Evolutionary conservation across 2,113 vertebrate species (phyloP), one percentile per base, ranked within the genome.

Genomic region (Megaceryle maxima): DNA sequence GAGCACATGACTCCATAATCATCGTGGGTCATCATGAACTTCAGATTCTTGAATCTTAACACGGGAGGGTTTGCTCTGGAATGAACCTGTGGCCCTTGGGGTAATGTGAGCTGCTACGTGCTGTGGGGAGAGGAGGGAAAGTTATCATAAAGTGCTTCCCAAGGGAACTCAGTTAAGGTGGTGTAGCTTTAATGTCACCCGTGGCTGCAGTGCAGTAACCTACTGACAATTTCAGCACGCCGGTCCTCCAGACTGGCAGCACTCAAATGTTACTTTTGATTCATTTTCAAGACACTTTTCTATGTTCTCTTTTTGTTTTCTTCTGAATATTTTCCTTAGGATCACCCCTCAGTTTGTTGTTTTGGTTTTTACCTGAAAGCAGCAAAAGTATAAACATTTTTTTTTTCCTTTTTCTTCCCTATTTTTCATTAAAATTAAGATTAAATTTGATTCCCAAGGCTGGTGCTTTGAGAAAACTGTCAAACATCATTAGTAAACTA

Each of bases 11-110:
- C 46, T 31, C 59, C 8, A 2, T 59, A 26, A 63, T 44, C 79
- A 53, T 16, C 0, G 0, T 17, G 4, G 48, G 10, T 84, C 48
- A 9, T 31, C 21, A 28, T 2, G 33, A 72, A 67, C 56, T 41
- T 64, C 29, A 50, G 16, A 41, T 25, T 63, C 66, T 56, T 66
- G 43, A 50, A 6, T 37, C 25, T 73, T 15, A 60, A 37, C 18
- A 9, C 0, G 4, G 43, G 50, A 50, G 10, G 19, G 25, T 37
- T 77, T 46, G 35, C 33, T 53, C 80, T 64, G 57, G 60, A 74
- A 76, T 21, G n/a, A 83, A 76, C 53, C 43, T 67, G n/a, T 68
- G 62, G 53, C 53, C 37, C 67, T 80, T 57, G 73, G 68, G 67
- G 43, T 87, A 60, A 43, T 5, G 55, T 63, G 35, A 83, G 22